These are phyloP conservation scores for Macrobrachium rosenbergii DNA, from an alignment of 1,140 invertebrate species.

Conservation along the genomic window DNA sequence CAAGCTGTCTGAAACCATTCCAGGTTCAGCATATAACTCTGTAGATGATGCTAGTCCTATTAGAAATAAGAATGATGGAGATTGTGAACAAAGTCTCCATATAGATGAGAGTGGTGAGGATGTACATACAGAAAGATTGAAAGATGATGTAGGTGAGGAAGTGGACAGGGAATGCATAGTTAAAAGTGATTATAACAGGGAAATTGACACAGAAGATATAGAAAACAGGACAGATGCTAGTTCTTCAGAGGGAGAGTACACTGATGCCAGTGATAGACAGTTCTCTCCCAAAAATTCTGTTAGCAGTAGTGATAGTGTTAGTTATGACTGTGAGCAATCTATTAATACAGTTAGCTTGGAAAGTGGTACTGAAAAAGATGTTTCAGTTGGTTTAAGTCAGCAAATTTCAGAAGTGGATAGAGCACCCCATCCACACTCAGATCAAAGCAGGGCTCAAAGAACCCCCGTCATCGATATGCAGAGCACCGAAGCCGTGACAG, in stretches of 20 bases:
- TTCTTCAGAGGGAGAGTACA: neutral
- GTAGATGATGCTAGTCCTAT: too few species aligned
- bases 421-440: neutral
- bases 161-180: too few species aligned
- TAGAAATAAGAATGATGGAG: too few species aligned
- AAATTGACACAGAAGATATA: neutral
- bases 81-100: too few species aligned
- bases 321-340: neutral
- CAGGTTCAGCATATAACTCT: too few species aligned
- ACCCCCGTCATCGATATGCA: slow-evolving; percentile 24
- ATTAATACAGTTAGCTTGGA: neutral
- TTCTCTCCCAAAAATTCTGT: neutral
- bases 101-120: too few species aligned
- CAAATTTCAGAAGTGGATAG: neutral
- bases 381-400: neutral
- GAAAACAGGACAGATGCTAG: neutral
- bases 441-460: slow-evolving; percentile 8
- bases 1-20: too few species aligned
- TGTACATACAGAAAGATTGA: too few species aligned
- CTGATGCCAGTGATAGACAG: neutral
- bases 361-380: neutral
- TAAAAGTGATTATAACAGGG: neutral
- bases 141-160: too few species aligned
- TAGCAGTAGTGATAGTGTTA: neutral
- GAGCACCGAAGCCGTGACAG: slow-evolving; percentile 26